Conservation (phyloP, 35 echinoderm and acorn worm genomes). For the Stichopus chloronotus region DNA sequence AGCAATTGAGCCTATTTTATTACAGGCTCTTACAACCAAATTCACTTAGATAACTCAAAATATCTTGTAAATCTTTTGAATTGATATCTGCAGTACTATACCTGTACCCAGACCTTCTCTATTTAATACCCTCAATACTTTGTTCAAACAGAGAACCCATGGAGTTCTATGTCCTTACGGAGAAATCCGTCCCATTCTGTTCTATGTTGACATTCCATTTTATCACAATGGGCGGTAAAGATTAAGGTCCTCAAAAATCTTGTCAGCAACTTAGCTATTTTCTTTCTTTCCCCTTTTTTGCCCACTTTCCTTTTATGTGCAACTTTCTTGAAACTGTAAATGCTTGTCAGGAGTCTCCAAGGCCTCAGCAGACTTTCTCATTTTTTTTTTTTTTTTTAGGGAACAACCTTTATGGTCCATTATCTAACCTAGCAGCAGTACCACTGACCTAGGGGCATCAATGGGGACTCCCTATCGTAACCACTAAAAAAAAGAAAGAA, state of each 20-base stretch:
- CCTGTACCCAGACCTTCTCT: no score
- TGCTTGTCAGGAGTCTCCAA: neutral
- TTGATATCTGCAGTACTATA: neutral
- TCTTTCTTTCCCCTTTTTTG: neutral
- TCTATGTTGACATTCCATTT: neutral
- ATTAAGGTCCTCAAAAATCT: neutral
- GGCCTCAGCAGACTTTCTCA: neutral
- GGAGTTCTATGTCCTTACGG: neutral
- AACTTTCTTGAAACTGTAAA: no score
- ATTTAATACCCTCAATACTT: no score
- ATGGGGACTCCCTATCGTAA: neutral
- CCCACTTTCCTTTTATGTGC: no score
- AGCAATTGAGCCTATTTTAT: neutral
- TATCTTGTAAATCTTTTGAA: neutral
- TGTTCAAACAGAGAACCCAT: neutral
- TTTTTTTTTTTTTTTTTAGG: neutral
- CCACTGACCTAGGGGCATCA: neutral
- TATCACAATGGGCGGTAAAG: neutral
- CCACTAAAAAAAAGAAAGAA: neutral
- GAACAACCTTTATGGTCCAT: neutral
- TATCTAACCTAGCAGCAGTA: neutral
- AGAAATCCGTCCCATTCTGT: neutral
- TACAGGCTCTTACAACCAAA: neutral
- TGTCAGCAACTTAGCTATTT: neutral
- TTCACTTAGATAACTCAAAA: neutral